Base-by-base conservation (phyloP, 1,140 invertebrate species). In the Meloidogyne hapla region DNA sequence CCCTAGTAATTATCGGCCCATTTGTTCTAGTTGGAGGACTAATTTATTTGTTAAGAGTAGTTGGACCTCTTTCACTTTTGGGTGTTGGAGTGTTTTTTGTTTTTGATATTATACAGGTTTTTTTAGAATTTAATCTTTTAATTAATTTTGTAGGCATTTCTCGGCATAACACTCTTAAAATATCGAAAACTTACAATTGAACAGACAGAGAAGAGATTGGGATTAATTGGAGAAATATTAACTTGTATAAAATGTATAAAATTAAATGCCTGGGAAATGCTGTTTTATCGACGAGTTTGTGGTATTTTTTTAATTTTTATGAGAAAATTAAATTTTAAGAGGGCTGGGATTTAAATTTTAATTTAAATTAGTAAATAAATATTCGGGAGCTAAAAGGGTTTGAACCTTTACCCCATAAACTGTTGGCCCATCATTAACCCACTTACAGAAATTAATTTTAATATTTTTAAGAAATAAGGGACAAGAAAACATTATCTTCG, bases 181-280 rank as follows among this genome's bases (percentile, higher is more conserved):
- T 90, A 89, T 66, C 85, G 89, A 71, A 81, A 86, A 13, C 88
- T 88, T 65, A 87, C 89, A 0, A 87, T 88, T 23, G 66, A 79
- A 66, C 77, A 84, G 5, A 87, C 88, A 0, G 88, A 88, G 74
- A 72, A 86, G 48, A 76, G 88, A 69, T 87, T 91, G 5, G 86
- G 84, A 40, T 83, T 90, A 2, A 90, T 91, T 79, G 89, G 88
- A 64, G 91, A 91, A 83, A 88, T 91, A 26, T 81, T 91, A 10
- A 88, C 89, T 62, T 88, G 87, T 76, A 90, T 92, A 40, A 89
- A 92, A 88, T 90, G 93, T 23, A 92, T 95, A 76, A 95, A 95
- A 90, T 93, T 94, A 91, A 93, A 94, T 88, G 92, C 92, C 0
- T 95, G 93, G 93, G 94, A 94, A 87, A 91, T 92, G 82, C 90